Percentiles rank a stretch among this genome's conserved stretches.
Evolutionary conservation across 2,797 vertebrate genomes (phyloP).

Genomic region (Pangasius sanitwongsei): DNA sequence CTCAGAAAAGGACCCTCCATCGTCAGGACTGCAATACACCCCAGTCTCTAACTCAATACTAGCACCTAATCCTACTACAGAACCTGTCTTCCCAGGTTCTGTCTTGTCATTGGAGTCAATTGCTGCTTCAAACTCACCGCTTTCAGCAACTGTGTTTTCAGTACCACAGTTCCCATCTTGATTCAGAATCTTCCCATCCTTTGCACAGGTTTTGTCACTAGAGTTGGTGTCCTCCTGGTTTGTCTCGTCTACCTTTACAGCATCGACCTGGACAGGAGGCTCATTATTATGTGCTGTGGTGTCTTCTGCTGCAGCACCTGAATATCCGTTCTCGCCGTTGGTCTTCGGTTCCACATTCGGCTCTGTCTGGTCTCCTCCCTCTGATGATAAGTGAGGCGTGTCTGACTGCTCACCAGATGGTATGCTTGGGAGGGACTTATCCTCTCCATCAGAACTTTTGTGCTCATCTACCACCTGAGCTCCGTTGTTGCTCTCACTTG

Average conservation of each 20-base stretch:
- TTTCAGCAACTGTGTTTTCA: slow-evolving; percentile 69
- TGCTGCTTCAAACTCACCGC: slow-evolving; percentile 75
- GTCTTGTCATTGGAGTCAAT: slow-evolving; percentile 59
- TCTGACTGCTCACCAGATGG: slow-evolving; percentile 57
- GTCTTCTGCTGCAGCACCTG: slow-evolving; percentile 70
- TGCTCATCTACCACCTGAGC: slow-evolving; percentile 56
- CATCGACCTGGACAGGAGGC: slow-evolving; percentile 67
- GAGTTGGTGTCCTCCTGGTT: slow-evolving; percentile 66
- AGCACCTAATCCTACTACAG: slow-evolving; percentile 58
- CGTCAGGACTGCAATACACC: slow-evolving; percentile 58
- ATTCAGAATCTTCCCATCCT: slow-evolving; percentile 76
- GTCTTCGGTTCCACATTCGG: slow-evolving; percentile 63
- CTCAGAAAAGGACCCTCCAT: slow-evolving; percentile 57
- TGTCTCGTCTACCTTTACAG: slow-evolving; percentile 58
- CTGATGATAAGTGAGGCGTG: slow-evolving; percentile 53
- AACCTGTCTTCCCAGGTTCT: slow-evolving; percentile 46
- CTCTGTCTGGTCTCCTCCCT: slow-evolving; percentile 41
- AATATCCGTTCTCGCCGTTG: slow-evolving; percentile 76
- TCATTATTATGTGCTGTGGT: slow-evolving; percentile 71
- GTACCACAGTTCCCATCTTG: slow-evolving; percentile 63
- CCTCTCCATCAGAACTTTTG: slow-evolving; percentile 51
- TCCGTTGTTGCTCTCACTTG: slow-evolving; percentile 61
- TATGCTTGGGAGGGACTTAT: slow-evolving; percentile 44
- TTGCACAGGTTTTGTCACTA: slow-evolving; percentile 54
- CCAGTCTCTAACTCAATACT: slow-evolving; percentile 59